These are phyloP conservation scores for Tyrannus savana DNA, from an alignment of 2,113 vertebrate species.

Conservation along the genomic window DNA sequence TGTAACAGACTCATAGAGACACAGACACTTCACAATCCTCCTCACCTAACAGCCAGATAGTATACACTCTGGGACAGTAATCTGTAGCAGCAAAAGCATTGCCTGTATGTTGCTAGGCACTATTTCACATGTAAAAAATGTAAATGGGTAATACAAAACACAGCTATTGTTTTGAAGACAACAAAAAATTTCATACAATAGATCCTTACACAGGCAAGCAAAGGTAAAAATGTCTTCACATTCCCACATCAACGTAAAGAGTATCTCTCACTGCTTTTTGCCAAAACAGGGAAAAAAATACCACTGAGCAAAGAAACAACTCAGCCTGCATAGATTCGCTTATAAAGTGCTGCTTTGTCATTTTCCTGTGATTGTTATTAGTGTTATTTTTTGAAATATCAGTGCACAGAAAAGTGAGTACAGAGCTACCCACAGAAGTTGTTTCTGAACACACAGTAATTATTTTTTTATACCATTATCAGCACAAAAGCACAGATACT, in stretches of 20 bases:
- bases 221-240: background rate
- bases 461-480: background rate
- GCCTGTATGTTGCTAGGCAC: background rate
- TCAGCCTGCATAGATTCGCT: background rate
- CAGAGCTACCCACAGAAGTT: background rate
- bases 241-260: background rate
- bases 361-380: background rate
- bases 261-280: background rate
- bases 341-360: background rate
- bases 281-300: background rate
- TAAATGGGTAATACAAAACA: background rate
- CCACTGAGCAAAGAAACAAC: background rate
- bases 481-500: background rate
- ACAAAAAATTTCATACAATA: background rate
- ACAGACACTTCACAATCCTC: accelerated
- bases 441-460: background rate
- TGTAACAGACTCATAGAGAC: background rate
- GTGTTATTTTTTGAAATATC: background rate
- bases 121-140: background rate
- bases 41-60: background rate
- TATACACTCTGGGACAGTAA: background rate
- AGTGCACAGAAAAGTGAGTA: background rate
- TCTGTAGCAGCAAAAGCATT: background rate
- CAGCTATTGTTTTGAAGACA: background rate
- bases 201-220: background rate